A percentile compares a stretch with the other conserved stretches of the same genome.
phyloP scores from a whole-genome alignment of 2,888 invertebrate genomes.

The Gastracanthus pulcherrimus region DNA sequence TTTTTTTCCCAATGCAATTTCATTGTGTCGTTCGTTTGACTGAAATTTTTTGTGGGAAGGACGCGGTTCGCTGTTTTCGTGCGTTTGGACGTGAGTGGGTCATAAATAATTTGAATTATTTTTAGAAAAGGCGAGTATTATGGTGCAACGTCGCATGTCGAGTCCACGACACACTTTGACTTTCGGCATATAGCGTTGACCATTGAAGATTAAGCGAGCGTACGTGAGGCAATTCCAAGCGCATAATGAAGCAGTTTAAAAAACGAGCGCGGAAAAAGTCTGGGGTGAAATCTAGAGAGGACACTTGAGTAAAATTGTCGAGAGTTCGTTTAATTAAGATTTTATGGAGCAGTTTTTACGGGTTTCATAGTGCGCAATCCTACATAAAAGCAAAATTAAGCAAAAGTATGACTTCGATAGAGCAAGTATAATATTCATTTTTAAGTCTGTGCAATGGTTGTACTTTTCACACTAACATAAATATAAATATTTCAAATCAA shows the following conservation, averaged over 20 bases:
- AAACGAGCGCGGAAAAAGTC: not conserved
- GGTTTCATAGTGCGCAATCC: no score
- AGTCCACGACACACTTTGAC: slow-evolving; percentile 38
- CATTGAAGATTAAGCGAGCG: slow-evolving; percentile 24
- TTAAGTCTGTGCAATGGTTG: no score
- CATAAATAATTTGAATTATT: not conserved
- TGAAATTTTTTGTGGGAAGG: not conserved
- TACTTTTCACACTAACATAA: no score
- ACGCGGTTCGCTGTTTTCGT: not conserved
- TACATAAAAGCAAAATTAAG: no score
- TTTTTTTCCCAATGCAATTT: not conserved
- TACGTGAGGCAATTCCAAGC: slow-evolving; percentile 30
- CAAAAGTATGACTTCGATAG: no score
- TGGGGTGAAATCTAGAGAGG: not conserved
- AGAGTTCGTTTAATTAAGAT: no score
- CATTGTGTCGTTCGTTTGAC: not conserved
- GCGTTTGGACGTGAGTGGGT: no score
- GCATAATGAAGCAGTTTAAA: slow-evolving; percentile 20
- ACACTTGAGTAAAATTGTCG: not conserved
- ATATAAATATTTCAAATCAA: no score
- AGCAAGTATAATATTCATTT: no score
- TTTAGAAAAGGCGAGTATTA: not conserved
- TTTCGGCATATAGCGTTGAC: slow-evolving; percentile 15
- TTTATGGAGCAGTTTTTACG: no score
- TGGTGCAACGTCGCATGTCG: not conserved